Evolutionary conservation across 2,113 vertebrate genomes (phyloP).

Genomic region (Uria lomvia): DNA sequence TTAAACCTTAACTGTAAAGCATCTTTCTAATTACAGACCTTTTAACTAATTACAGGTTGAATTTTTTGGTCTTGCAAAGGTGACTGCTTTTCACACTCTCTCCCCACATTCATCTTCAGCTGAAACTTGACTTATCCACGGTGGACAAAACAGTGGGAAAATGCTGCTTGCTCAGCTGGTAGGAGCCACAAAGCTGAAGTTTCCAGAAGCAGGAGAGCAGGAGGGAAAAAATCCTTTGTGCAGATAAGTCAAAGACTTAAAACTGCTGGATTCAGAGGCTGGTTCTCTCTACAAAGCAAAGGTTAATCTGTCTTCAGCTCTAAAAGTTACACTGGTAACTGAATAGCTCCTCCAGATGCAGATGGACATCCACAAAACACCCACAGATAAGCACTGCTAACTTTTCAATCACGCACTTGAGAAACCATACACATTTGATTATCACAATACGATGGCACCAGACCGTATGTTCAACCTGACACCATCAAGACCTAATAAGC

Average conservation of each 20-base stretch:
- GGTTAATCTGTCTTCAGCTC: neutral
- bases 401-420: fast-evolving
- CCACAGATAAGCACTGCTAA: neutral
- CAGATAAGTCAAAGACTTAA: neutral
- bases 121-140: neutral
- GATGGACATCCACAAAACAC: neutral
- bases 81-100: neutral
- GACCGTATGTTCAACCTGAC: fast-evolving
- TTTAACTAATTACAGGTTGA: neutral
- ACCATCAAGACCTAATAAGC: neutral
- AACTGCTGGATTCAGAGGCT: neutral
- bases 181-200: neutral
- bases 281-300: neutral
- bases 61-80: neutral
- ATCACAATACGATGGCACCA: neutral
- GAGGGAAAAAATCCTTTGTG: neutral
- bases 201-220: neutral
- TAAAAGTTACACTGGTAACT: neutral
- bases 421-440: fast-evolving
- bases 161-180: neutral
- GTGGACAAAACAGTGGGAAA: neutral
- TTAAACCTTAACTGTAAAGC: neutral
- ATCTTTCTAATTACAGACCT: neutral
- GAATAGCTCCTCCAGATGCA: neutral
- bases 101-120: fast-evolving